Evolutionary conservation across 2,113 vertebrate genomes (phyloP).

Genomic region (Tachycineta bicolor): DNA sequence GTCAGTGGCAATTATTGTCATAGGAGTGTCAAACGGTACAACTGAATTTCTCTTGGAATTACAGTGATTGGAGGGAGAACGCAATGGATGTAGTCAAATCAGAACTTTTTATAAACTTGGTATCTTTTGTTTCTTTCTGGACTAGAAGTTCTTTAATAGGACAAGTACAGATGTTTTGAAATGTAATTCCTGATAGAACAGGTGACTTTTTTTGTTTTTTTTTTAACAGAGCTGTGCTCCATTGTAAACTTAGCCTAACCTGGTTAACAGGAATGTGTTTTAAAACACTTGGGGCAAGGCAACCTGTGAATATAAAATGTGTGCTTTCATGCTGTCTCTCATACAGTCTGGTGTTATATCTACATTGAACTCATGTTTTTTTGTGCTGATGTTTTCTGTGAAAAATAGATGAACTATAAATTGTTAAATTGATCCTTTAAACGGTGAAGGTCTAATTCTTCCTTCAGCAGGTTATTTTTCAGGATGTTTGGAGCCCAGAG

Average conservation of each 20-base stretch:
- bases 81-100: neutral
- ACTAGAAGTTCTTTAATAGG: neutral
- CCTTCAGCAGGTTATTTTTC: neutral
- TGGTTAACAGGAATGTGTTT: neutral
- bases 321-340: neutral
- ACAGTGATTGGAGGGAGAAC: neutral
- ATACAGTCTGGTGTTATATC: neutral
- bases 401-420: neutral
- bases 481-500: neutral
- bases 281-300: neutral
- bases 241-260: neutral
- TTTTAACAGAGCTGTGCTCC: neutral
- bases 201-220: neutral
- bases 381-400: neutral
- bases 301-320: neutral
- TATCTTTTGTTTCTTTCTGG: neutral
- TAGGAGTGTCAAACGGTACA: neutral
- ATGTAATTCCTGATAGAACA: neutral
- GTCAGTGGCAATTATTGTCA: neutral
- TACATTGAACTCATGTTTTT: neutral
- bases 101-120: neutral
- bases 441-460: neutral
- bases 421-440: neutral
- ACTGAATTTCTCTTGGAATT: neutral
- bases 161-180: neutral